Evolutionary conservation across 92 coral and sea anemone species (phyloP).

Genomic region (Porites rus): DNA sequence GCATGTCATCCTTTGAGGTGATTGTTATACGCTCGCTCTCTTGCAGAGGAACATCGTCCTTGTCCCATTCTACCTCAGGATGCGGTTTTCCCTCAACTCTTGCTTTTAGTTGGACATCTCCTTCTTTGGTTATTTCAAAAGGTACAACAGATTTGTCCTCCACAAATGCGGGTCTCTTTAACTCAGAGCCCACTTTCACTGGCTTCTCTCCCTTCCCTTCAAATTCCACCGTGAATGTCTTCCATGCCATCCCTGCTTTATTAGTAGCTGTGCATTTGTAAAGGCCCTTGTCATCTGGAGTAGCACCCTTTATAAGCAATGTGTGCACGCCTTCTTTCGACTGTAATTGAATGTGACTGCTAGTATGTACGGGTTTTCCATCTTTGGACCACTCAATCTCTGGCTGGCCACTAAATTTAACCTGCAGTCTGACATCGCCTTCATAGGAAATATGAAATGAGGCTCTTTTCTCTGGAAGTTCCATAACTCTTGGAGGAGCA

Average conservation of each 20-base stretch:
- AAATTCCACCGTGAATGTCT: constrained; percentile 81
- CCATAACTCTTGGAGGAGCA: constrained; percentile 84
- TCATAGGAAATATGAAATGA: constrained; percentile 67
- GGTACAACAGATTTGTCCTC: constrained; percentile 76
- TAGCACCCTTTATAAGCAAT: constrained; percentile 78
- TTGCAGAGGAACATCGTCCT: constrained; percentile 73
- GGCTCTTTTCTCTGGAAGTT: constrained; percentile 65
- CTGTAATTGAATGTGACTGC: constrained; percentile 71
- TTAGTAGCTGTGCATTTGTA: constrained; percentile 85
- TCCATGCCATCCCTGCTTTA: constrained; percentile 77
- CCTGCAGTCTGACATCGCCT: constrained; percentile 87
- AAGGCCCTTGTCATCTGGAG: constrained; percentile 80
- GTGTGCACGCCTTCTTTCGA: constrained; percentile 75
- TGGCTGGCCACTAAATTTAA: constrained; percentile 77
- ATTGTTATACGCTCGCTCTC: constrained; percentile 65
- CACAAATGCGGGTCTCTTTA: constrained; percentile 65
- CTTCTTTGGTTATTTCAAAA: constrained; percentile 84
- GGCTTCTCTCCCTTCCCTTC: constrained; percentile 63
- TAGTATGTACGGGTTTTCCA: constrained; percentile 60
- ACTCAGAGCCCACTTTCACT: background rate
- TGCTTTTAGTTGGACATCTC: constrained; percentile 83
- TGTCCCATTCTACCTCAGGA: constrained; percentile 85
- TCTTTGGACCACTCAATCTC: constrained; percentile 83
- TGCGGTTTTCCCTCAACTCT: constrained; percentile 77
- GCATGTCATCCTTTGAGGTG: constrained; percentile 69